Evolutionary conservation across 2,888 invertebrate species (phyloP), one percentile per base, ranked within the genome.

Genomic region (Athalia circularis): DNA sequence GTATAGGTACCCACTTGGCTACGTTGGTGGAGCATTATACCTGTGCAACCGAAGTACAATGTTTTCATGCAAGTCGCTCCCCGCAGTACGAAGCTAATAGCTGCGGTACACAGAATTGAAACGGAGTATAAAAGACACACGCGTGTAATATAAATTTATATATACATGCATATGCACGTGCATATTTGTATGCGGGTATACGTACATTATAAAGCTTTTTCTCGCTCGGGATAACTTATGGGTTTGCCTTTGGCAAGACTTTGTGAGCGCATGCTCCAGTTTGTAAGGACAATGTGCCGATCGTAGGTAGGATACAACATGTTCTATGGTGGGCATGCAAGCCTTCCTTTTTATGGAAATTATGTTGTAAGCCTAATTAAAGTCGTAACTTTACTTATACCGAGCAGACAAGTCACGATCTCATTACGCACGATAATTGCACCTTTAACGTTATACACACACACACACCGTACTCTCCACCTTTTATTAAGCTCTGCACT

Each of bases 381-480:
- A 72, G 72, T 72, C 43, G 15, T 47, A 59, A 72, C 72, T 59
- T 59, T 7, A 72, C 47, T 57, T 29, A 29, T 29, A 29, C 29
- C 29, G 29, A 5, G 57, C 11, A 72, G 57, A 72, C 75, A 52
- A 75, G 75, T 75, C 75, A 75, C 75, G 75, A 62, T 64, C 62
- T 64, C 75, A 64, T 75, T 75, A 75, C 75, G 75, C 62, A 64
- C 64, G 75, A 75, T 75, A 75, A 75, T 75, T 75, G 62, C 52
- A 72, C 68, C 68, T 68, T 29, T 11, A 43, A 57, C 72, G 15
- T 57, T 9, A 8, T 45, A 45, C 15, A 2, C 72, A 9, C 57
- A 13, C 43, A 8, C 43, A 4, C 64, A 8, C 50, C 72, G 13
- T 59, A 13, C 72, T 54, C 13, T 11, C 9, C 29, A 29, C 29